These are phyloP conservation scores for Eumeta japonica DNA, from an alignment of 1,140 invertebrate genomes.

Conservation along the genomic window DNA sequence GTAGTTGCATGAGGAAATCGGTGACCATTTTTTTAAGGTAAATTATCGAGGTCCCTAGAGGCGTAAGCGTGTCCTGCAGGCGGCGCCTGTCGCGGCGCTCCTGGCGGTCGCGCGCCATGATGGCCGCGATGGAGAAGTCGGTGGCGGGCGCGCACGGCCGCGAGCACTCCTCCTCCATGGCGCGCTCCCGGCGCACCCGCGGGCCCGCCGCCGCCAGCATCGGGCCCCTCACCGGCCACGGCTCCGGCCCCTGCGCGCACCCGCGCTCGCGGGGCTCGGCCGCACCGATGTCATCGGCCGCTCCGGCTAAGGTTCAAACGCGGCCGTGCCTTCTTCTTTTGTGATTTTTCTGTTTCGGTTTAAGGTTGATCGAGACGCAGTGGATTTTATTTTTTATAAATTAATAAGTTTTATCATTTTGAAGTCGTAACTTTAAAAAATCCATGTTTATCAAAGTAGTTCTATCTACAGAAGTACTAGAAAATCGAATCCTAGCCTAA, in stretches of 20 bases:
- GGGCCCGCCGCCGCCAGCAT: slow-evolving; percentile 53
- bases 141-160: slow-evolving; percentile 76
- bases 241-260: slow-evolving; percentile 18
- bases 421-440: neutral
- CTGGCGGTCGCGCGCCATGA: slow-evolving; percentile 72
- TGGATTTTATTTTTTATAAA: neutral
- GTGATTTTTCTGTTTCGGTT: neutral
- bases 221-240: slow-evolving; percentile 36
- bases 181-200: slow-evolving; percentile 37
- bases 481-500: neutral
- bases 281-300: neutral
- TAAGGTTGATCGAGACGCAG: neutral
- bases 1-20: no score
- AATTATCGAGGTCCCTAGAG: no score
- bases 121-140: slow-evolving; percentile 85
- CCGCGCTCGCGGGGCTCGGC: slow-evolving; percentile 11
- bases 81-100: slow-evolving; percentile 44
- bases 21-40: no score
- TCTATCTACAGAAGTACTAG: no score
- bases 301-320: neutral
- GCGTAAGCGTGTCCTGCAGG: slow-evolving; percentile 47
- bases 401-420: neutral
- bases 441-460: no score
- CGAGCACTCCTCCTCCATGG: slow-evolving; percentile 61
- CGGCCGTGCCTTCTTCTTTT: neutral